Evolutionary conservation across 1,140 invertebrate species (phyloP), one percentile per base, ranked within the genome.

Genomic region (Trypoxylus dichotomus): DNA sequence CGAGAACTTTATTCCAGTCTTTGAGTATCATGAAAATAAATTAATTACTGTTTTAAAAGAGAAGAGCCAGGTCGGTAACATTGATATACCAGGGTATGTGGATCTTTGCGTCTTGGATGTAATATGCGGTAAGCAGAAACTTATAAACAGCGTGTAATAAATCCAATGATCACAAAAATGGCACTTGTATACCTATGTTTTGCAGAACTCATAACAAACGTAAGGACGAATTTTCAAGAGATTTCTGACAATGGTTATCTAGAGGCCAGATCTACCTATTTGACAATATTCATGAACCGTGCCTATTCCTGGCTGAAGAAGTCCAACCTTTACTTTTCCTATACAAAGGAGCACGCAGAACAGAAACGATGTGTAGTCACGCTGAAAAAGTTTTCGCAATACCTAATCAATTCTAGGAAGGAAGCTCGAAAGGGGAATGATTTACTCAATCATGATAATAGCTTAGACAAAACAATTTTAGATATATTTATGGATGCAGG

Each of bases 41-140:
- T 86, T 96, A n/a, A 83, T 88, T 24, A 83, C 89, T n/a, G 86
- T 86, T 81, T 83, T 89, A 15, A 77, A 79, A 27, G 81, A 83
- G 19, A 54, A 86, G n/a, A 79, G 88, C 1, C 83, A 86, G 41
- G 87, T 85, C 1, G 76, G 84, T 54, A 81, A 88, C 72, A 84
- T 93, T 47, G 88, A 95, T 82, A 87, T 95, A 15, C 92, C 91
- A 82, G 89, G 91, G 0, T 87, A 90, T 58, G 86, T 93, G 10
- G 91, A 91, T 15, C 84, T 91, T 41, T 93, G 91, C 81, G 90
- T 94, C n/a, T 85, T 96, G 13, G 94, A 96, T 84, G 91, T 94
- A 77, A 94, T 96, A 74, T 94, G 93, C 86, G 94, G 95, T 91
- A 89, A 90, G 86, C 15, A 24, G 15, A 29, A 37, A 7, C 1